Evolutionary conservation across 2,888 invertebrate species (phyloP).

Genomic region (Drosophila robusta): DNA sequence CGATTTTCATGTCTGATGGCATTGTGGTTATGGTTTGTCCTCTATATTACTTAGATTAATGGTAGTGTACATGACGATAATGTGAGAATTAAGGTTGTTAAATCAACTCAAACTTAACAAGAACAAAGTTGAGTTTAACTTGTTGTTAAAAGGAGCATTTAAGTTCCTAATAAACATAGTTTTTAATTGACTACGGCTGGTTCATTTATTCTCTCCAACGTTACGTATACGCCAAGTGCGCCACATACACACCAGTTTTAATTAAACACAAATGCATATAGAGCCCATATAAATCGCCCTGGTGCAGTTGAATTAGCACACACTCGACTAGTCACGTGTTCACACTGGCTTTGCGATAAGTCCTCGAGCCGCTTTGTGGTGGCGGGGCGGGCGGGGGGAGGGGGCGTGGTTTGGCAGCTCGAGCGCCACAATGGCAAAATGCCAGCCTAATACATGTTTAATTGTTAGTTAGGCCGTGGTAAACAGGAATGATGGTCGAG

Average conservation of each 20-base stretch:
- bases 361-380: slow-evolving; percentile 24
- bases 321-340: slow-evolving; percentile 5
- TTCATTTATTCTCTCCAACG: slow-evolving; percentile 1
- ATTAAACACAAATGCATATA: slow-evolving; percentile 26
- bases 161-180: neutral
- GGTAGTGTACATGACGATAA: no score
- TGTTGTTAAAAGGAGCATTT: neutral
- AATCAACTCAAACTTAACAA: no score
- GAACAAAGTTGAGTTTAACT: neutral
- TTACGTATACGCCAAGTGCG: slow-evolving; percentile 52
- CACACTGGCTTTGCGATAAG: slow-evolving; percentile 20
- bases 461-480: slow-evolving; percentile 61
- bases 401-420: slow-evolving; percentile 16
- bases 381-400: no score
- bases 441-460: slow-evolving; percentile 64
- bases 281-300: slow-evolving; percentile 1
- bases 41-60: no score
- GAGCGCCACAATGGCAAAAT: slow-evolving; percentile 50
- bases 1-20: no score
- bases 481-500: slow-evolving; percentile 68
- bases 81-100: no score
- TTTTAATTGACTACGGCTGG: neutral
- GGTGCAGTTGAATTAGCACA: neutral
- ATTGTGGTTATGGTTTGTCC: no score
- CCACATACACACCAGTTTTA: slow-evolving; percentile 15